Evolutionary conservation across 2,797 vertebrate genomes (phyloP), one percentile per base, ranked within the genome.

Genomic region (Aldrovandia affinis): DNA sequence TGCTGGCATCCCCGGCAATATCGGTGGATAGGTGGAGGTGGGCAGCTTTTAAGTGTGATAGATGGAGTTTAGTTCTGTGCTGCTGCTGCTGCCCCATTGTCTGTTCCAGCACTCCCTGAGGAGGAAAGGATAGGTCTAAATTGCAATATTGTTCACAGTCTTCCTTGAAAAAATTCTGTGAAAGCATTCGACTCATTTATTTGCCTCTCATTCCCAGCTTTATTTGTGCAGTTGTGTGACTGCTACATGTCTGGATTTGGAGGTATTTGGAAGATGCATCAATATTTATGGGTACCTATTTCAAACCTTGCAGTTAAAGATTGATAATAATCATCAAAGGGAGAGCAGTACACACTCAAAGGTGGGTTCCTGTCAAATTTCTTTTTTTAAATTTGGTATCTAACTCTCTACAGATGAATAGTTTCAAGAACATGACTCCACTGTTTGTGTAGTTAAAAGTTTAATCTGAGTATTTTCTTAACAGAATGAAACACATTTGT

Each of bases 31-130:
- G 90, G 87, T 92, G 87, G 84, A 91, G 89, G 91, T 90, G 90
- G 89, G 91, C 85, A 88, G 90, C 88, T 91, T 91, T 93, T 94
- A 95, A 96, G 93, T 94, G 92, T 94, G 94, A 96, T 95, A 90
- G 94, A 96, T 95, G 91, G 89, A 92, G 91, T 93, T 93, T 92
- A 88, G 91, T 90, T 89, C 89, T 89, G 88, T 81, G 88, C 90
- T 86, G 88, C 80, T 86, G 88, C 80, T 85, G 73, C 82, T 79
- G 86, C 89, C 89, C 91, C 85, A 84, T 79, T 89, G 87, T 86
- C 85, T 89, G 87, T 87, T 86, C 88, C 87, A 85, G 79, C 61
- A 79, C n/a, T 92, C 92, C 93, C 92, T 39, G 28, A 81, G 80
- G 80, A 81, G 33, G n/a, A 54, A 18, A 30, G 50, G 12, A 85